Base-by-base conservation (phyloP, 2,888 invertebrate species). In the Hydropsyche betteni region DNA sequence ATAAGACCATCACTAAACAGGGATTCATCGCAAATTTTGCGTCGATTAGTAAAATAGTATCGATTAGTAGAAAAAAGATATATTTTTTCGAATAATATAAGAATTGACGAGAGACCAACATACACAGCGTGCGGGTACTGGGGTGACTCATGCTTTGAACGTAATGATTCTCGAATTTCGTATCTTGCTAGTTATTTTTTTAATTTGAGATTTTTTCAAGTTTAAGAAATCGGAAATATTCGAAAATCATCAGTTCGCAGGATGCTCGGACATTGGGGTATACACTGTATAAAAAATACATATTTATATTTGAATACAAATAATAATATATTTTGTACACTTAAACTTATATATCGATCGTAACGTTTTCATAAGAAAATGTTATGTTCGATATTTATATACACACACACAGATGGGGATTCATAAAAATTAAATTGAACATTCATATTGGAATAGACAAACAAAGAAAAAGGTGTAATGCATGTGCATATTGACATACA, bases 111-210 rank as follows among this genome's bases (percentile, higher is more conserved):
- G 74, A 69, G 76, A 75, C 69, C 78, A 76, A 78, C 76, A 76
- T 64, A 75, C 68, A 78, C 68, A 78, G 74, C 78, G 78, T 78
- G 78, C 78, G 76, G 78, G 76, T 75, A 14, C 12, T 73, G 61
- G 53, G 75, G 76, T 78, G 78, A 78, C 76, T 75, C 78, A 78
- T 78, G 78, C 78, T 78, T 75, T 78, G 69, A 68, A 51, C 51
- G 5, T 10, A 38, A 55, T 55, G 38, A 55, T 72, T 72, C 38
- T 58, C 58, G 34, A 72, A 33, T 6, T 58, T 58, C 36, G 12
- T 53, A 14, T 34, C 70, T 52, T 70, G 5, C 12, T 52, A 58
- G 44, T 44, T 8, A 2, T 2, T 10, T 44, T 8, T 44, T 44
- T 44, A 8, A 44, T 1, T 24, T 44, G 3, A 44, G 6, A 61